Conservation (phyloP, 2,797 vertebrate genomes). For the Eutrigla gurnardus region DNA sequence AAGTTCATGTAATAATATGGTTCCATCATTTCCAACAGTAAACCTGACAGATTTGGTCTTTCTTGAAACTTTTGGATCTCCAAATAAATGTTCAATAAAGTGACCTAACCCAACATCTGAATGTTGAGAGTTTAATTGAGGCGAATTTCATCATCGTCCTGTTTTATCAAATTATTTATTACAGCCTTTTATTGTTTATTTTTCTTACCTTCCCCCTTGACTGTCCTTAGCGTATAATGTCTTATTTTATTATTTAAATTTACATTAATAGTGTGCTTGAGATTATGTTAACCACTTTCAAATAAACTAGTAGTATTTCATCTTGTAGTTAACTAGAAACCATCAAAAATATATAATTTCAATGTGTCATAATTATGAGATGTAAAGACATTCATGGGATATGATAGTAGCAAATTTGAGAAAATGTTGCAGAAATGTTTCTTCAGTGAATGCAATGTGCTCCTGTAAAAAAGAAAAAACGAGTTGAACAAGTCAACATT, state of each 20-base stretch:
- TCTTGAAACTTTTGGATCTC: not conserved
- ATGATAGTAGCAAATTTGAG: not conserved
- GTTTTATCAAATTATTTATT: no score
- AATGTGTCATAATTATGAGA: not conserved
- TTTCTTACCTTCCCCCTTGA: not conserved
- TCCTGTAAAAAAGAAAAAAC: constrained; percentile 27
- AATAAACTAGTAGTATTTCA: not conserved
- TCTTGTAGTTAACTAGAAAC: not conserved
- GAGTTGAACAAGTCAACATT: constrained; percentile 51
- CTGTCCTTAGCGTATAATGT: not conserved
- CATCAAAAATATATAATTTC: not conserved
- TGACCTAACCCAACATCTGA: not conserved
- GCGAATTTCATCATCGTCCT: no score
- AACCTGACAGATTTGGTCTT: not conserved
- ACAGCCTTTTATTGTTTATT: no score
- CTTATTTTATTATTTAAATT: not conserved
- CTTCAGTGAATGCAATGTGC: constrained; percentile 53
- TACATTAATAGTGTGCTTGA: not conserved
- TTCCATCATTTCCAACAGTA: not conserved
- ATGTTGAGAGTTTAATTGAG: not conserved
- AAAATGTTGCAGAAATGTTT: not conserved
- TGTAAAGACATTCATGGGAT: not conserved
- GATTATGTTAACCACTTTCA: not conserved
- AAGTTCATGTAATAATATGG: no score
- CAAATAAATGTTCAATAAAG: no score